A percentile compares a stretch with the other conserved stretches of the same genome.
These are phyloP conservation scores for Gymnoscopelus microlampas DNA, from an alignment of 2,797 vertebrate species.

Conservation along the genomic window DNA sequence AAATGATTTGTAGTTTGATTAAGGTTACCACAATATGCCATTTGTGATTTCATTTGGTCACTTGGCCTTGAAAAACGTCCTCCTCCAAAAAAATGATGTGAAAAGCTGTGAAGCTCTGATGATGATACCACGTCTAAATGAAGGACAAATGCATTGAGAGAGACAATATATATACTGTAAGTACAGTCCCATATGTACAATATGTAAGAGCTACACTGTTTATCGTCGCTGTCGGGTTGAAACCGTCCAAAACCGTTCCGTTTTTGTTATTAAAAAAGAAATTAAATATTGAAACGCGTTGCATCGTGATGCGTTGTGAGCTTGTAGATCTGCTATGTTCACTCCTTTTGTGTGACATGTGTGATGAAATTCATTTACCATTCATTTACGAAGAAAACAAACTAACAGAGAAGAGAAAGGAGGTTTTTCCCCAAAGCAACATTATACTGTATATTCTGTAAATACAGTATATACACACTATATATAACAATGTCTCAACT, in stretches of 20 bases:
- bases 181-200: too few relatives aligned
- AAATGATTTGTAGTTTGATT: slow-evolving; percentile 79
- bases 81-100: slow-evolving; percentile 48
- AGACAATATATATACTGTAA: background rate
- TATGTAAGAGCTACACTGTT: too few relatives aligned
- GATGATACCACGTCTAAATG: background rate
- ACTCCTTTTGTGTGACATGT: too few relatives aligned
- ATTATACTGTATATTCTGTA: too few relatives aligned
- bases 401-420: slow-evolving; percentile 8
- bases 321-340: too few relatives aligned
- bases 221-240: too few relatives aligned
- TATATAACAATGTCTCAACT: slow-evolving; percentile 26
- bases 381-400: slow-evolving; percentile 12
- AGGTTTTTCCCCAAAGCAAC: too few relatives aligned
- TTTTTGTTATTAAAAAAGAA: too few relatives aligned
- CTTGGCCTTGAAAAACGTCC: slow-evolving; percentile 46
- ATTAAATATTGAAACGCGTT: too few relatives aligned
- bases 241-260: too few relatives aligned
- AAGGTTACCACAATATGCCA: slow-evolving; percentile 74
- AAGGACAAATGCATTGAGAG: background rate
- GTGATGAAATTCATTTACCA: too few relatives aligned
- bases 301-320: too few relatives aligned
- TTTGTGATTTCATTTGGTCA: slow-evolving; percentile 68
- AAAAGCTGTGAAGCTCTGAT: slow-evolving; percentile 29
- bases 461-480: background rate